Evolutionary conservation across 2,113 vertebrate species (phyloP), one percentile per base, ranked within the genome.

Genomic region (Campylomormyrus tamandua): DNA sequence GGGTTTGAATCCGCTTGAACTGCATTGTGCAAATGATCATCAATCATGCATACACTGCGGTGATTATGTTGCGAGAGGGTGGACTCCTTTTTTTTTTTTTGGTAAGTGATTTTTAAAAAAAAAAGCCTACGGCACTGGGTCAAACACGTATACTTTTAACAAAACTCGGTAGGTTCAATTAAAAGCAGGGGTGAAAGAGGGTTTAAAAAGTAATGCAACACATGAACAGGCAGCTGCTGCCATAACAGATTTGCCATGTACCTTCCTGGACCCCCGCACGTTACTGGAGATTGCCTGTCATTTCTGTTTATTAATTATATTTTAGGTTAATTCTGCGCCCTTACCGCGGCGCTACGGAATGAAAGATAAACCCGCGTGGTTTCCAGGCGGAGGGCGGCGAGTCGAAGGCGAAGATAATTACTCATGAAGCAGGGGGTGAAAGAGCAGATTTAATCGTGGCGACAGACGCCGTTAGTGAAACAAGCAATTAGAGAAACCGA

Each of bases 391-490:
- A 88, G 89, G 89, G 89, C 85, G 88, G 17, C 1, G 19, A 88
- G 86, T 88, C 66, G 31, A 87, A 90, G 84, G 50, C 49, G 35
- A 62, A 80, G 86, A 90, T 90, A 88, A 90, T 90, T 90, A 77
- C 85, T 90, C 85, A 46, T 45, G 49, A 80, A 56, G 86, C 62
- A 90, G 45, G 89, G 74, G 83, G 58, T 46, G 66, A 90, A 88
- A 88, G 48, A 87, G 89, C 86, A 88, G 27, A 90, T 90, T 87
- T 90, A 90, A 90, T 90, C 87, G 53, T 90, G 49, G 39, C 49
- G 87, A 88, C 89, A 80, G 83, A 83, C 85, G 39, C 85, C 39
- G 46, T 58, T 90, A 74, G 89, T 80, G 66, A 53, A 62, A 90
- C 66, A 35, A 87, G 85, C 89, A 80, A 90, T 90, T 90, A 90